These are phyloP conservation scores for Zapus hudsonius DNA, from an alignment of 2,113 vertebrate genomes.

Conservation along the genomic window DNA sequence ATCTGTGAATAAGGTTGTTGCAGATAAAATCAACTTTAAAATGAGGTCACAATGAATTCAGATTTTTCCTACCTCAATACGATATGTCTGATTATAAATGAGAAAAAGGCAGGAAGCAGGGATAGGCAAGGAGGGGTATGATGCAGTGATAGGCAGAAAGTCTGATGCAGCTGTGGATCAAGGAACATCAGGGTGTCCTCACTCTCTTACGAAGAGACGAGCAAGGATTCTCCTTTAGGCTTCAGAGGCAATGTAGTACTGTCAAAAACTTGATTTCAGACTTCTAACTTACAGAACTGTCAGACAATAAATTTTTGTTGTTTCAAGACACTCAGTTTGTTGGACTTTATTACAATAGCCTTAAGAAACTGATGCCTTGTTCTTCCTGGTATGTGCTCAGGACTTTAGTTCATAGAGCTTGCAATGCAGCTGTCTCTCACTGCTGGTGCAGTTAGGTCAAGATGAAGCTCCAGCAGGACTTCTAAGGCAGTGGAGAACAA, in stretches of 20 bases:
- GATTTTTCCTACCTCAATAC: background rate
- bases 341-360: background rate
- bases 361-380: background rate
- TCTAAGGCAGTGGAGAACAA: background rate
- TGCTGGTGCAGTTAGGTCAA: background rate
- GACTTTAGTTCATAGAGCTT: background rate
- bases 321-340: conserved; percentile 3
- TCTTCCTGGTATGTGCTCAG: background rate
- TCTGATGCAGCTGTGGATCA: background rate
- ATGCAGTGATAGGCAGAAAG: background rate
- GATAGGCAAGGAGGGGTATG: background rate
- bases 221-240: background rate
- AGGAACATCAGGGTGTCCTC: background rate
- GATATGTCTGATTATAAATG: background rate
- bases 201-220: background rate
- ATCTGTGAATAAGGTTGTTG: background rate
- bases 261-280: background rate
- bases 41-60: background rate
- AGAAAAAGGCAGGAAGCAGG: background rate
- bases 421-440: background rate
- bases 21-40: background rate
- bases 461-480: background rate
- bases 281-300: background rate
- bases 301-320: background rate
- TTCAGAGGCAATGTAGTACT: background rate